Percentiles rank a stretch among this genome's conserved stretches.
phyloP scores from a whole-genome alignment of 2,888 invertebrate species.

The Sesamia inferens region DNA sequence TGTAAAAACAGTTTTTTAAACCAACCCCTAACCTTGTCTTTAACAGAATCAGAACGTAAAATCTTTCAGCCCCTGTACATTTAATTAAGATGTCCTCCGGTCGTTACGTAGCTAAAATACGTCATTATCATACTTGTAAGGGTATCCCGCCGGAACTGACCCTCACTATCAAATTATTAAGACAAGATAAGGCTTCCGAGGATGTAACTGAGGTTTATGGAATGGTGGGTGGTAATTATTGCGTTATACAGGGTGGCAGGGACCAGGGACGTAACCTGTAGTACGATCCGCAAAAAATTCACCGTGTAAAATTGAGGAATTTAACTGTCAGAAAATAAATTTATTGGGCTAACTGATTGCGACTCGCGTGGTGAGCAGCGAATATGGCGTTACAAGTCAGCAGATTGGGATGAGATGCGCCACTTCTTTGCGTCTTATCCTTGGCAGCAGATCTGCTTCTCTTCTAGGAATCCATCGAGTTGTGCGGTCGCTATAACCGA shows the following conservation, averaged over 20 bases:
- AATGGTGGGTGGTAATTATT: conserved; percentile 12
- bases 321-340: too few relatives aligned
- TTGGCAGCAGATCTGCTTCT: too few relatives aligned
- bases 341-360: too few relatives aligned
- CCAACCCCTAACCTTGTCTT: not conserved
- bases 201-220: conserved; percentile 11
- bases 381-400: too few relatives aligned
- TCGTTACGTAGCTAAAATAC: conserved; percentile 40
- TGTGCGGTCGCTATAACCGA: too few relatives aligned
- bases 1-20: not conserved
- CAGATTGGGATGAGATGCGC: too few relatives aligned
- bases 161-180: conserved; percentile 43
- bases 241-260: not conserved
- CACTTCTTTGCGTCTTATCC: too few relatives aligned
- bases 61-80: conserved; percentile 9
- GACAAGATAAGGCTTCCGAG: conserved; percentile 23
- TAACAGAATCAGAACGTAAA: conserved; percentile 1
- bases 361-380: too few relatives aligned
- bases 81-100: conserved; percentile 39
- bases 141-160: conserved; percentile 33
- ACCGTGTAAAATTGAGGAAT: too few relatives aligned
- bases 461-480: too few relatives aligned
- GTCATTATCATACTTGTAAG: conserved; percentile 33
- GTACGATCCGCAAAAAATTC: too few relatives aligned
- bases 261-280: not conserved